These are phyloP conservation scores for Aptenodytes forsteri DNA, from an alignment of 2,113 vertebrate species.

Conservation along the genomic window DNA sequence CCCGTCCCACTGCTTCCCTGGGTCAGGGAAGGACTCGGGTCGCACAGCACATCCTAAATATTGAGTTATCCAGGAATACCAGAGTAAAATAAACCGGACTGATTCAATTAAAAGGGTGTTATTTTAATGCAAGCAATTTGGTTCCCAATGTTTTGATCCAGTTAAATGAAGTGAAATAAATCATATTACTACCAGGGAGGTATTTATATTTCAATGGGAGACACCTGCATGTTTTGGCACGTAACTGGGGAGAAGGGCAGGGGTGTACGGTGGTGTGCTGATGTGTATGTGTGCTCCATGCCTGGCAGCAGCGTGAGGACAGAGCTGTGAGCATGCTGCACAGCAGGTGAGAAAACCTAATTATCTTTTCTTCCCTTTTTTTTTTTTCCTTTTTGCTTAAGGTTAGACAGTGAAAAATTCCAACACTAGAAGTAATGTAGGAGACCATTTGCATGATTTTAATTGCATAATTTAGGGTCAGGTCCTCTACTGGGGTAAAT, in stretches of 20 bases:
- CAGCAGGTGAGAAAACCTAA: background rate
- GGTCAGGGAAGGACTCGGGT: background rate
- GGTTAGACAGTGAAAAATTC: background rate
- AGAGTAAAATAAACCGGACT: background rate
- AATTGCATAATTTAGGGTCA: background rate
- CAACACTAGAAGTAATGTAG: background rate
- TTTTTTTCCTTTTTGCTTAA: background rate
- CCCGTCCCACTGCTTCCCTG: background rate
- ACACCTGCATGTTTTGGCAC: background rate
- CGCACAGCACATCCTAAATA: background rate
- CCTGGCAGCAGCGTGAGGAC: background rate
- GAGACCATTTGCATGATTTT: conserved; percentile 10
- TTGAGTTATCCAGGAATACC: background rate
- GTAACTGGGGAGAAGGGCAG: background rate
- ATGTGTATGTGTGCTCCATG: background rate
- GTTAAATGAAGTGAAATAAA: background rate
- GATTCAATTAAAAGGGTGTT: background rate
- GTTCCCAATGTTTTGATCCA: background rate
- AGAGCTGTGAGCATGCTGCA: background rate
- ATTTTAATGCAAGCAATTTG: background rate
- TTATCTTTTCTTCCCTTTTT: background rate
- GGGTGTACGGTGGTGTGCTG: fast-evolving
- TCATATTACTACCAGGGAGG: background rate
- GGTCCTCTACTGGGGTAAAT: background rate
- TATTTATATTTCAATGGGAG: background rate